Base-by-base conservation (phyloP, 92 coral and sea anemone genomes). In the Siderastrea radians region DNA sequence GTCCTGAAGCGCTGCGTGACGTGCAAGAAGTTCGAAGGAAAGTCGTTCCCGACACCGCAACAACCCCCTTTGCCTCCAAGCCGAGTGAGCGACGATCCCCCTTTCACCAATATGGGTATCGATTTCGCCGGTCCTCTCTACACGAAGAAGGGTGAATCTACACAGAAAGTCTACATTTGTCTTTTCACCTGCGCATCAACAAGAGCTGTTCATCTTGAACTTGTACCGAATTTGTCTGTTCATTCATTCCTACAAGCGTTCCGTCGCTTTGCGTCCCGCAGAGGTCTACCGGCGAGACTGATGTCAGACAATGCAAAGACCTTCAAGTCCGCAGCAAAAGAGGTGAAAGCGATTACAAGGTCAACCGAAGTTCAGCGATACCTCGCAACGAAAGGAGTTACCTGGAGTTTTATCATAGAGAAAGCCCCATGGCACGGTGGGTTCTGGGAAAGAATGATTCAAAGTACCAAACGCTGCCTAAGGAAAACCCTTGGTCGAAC, bases 351-450 rank as follows among this genome's bases (percentile, higher is more conserved):
- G 6, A 52, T 52, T n/a, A 26, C 43, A 52, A 54, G 78, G 12
- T 73, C 62, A n/a, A 0, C 44, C 6, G 78, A 73, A 17, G 78
- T 73, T 50, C 19, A 52, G 52, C 78, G 47, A 1, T 73, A 47
- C 10, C 78, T 73, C 4, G 78, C 61, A 19, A 73, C 6, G n/a
- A n/a, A n/a, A n/a, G n/a, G n/a, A n/a, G n/a, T n/a, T n/a, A n/a
- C n/a, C n/a, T n/a, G n/a, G n/a, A n/a, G n/a, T n/a, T 74, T 74
- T 14, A 53, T 74, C 14, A 38, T 74, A 4, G 64, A 74, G 16
- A 57, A 58, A 12, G 66, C 68, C 7, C 68, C 80, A 1, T 76
- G 68, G 67, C 6, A 4, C 16, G 80, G 80, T 9, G 83, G 83
- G 1, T 79, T 62, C 15, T 50, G 74, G 83, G 73, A 79, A 50